phyloP scores from a whole-genome alignment of 2,888 invertebrate species.

The Coenonympha glycerion region DNA sequence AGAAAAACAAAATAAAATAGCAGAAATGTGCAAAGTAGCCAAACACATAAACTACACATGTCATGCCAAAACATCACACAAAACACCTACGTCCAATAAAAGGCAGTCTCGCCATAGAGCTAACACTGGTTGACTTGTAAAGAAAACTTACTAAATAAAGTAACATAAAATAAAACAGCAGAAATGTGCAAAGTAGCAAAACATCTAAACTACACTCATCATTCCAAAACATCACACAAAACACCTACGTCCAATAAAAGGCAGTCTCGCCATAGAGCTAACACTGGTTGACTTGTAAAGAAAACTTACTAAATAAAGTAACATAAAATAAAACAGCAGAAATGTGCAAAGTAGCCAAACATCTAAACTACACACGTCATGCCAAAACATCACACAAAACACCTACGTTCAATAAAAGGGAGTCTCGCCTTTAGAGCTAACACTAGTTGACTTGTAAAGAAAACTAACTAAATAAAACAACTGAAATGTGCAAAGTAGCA shows the following conservation, averaged over 20 bases:
- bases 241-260: background rate
- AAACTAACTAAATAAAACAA: background rate
- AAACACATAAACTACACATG: background rate
- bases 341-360: background rate
- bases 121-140: slow-evolving; percentile 80
- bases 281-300: slow-evolving; percentile 78
- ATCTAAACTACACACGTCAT: background rate
- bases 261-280: slow-evolving; percentile 80
- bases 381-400: background rate
- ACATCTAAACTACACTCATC: background rate
- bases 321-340: background rate
- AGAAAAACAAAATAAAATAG: background rate
- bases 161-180: background rate
- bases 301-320: background rate
- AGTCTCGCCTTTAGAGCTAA: slow-evolving; percentile 84
- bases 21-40: slow-evolving; percentile 1
- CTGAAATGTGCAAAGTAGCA: background rate
- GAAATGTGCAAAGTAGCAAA: background rate
- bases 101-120: slow-evolving; percentile 80
- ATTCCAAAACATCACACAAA: background rate
- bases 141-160: background rate
- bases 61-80: background rate
- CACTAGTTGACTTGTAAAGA: slow-evolving; percentile 74
- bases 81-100: background rate
- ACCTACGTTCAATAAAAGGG: background rate